Base-by-base conservation (phyloP, 1,140 invertebrate species). In the Leptoteleia sp. region DNA sequence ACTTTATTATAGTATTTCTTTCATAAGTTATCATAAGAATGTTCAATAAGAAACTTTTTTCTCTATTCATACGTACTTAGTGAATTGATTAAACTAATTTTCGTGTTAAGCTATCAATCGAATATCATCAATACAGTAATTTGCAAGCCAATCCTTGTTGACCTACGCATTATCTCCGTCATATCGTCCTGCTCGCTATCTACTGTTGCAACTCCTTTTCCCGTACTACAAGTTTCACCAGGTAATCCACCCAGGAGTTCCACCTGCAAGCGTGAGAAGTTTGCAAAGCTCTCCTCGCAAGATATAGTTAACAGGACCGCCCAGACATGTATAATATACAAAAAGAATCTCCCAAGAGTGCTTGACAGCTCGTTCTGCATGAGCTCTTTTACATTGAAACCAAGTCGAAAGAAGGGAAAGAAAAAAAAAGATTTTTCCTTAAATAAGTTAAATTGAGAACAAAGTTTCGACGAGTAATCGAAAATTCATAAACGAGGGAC, bases 331-430 rank as follows among this genome's bases (percentile, higher is more conserved):
- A 85, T 85, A 85, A 85, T 84, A 83, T 77, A 84, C 78, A 79
- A 70, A 81, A 81, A 77, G 78, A 85, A 82, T 85, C 83, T 83
- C 82, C 71, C 75, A 75, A 80, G 83, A 54, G 77, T 82, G 64
- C 81, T 84, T 81, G 82, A 83, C 85, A 85, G 83, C 82, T 85
- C 81, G 85, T 86, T 87, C 86, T 82, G 81, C 79, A 85, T 87
- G 80, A 77, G 50, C 64, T 68, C 75, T 82, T 84, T 81, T 80
- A 81, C 52, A 54, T 64, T 67, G 9, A 33, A 52, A 43, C 16
- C 16, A 13, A 15, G 5, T 29, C 11, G 19, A 40, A 45, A 61
- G 52, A 67, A 47, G 33, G 38, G 19, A 4, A n/a, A n/a, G n/a
- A n/a, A n/a, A n/a, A 22, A 22, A 22, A 22, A 22, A 22, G 2